A percentile compares a stretch with the other conserved stretches of the same genome.
These are phyloP conservation scores for Carduelis carduelis DNA, from an alignment of 2,797 vertebrate genomes.

Conservation along the genomic window DNA sequence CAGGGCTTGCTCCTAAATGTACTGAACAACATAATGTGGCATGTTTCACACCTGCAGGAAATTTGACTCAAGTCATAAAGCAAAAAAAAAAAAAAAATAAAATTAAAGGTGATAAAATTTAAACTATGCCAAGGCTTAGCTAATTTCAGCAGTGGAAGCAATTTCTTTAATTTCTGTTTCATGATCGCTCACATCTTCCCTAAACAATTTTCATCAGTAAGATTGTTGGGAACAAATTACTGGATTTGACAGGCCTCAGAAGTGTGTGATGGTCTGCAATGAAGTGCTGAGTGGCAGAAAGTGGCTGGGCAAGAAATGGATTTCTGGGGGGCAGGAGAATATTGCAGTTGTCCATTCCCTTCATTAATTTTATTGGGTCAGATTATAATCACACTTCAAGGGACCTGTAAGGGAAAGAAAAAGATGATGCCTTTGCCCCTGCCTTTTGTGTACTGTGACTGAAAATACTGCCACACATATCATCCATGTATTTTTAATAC, in stretches of 20 bases:
- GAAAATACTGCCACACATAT: not conserved
- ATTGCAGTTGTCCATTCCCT: not conserved
- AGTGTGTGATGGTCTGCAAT: not conserved
- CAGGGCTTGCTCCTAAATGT: not conserved
- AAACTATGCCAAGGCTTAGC: not conserved
- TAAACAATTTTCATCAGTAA: conserved; percentile 6
- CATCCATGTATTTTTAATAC: not conserved
- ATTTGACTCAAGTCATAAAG: not conserved
- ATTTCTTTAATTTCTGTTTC: conserved; percentile 19
- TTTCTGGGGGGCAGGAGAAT: not conserved
- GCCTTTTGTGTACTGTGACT: not conserved
- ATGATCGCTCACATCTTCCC: not conserved
- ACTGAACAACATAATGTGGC: not conserved
- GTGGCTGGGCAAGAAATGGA: not conserved
- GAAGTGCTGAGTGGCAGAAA: not conserved
- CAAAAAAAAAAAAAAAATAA: not conserved
- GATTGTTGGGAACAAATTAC: not conserved
- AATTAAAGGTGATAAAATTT: not conserved
- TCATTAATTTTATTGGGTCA: not conserved
- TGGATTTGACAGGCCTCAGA: not conserved
- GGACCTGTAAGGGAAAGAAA: not conserved
- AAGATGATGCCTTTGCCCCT: not conserved
- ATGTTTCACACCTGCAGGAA: not conserved
- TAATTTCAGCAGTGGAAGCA: not conserved
- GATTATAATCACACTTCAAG: not conserved